A percentile compares a stretch with the other conserved stretches of the same genome.
These are phyloP conservation scores for Notiomystis cincta DNA, from an alignment of 2,113 vertebrate genomes.

Conservation along the genomic window DNA sequence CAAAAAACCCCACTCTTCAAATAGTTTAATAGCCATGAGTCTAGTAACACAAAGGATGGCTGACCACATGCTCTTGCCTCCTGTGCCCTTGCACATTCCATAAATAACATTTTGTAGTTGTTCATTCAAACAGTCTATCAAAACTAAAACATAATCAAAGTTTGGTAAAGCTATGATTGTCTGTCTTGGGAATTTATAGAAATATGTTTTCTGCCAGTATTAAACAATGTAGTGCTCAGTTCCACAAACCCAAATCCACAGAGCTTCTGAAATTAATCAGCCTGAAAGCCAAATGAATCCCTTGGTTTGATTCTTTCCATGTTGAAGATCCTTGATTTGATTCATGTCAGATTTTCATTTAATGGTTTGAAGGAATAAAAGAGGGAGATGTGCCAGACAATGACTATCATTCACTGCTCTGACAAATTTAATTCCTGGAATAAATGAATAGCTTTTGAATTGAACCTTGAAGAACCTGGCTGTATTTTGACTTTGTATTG, in stretches of 20 bases:
- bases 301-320: conserved; percentile 13
- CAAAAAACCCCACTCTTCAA: conserved; percentile 5
- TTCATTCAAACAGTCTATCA: conserved; percentile 13
- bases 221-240: conserved; percentile 3
- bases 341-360: conserved; percentile 62
- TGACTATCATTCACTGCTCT: conserved; percentile 43
- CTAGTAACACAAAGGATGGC: not conserved
- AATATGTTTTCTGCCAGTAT: not conserved
- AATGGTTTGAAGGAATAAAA: conserved; percentile 54
- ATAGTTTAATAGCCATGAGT: not conserved
- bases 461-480: conserved; percentile 25
- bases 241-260: conserved; percentile 10
- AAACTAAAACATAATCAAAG: conserved; percentile 41
- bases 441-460: conserved; percentile 36
- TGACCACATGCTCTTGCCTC: not conserved
- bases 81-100: not conserved
- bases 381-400: conserved; percentile 41
- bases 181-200: conserved; percentile 22
- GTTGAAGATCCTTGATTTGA: conserved; percentile 50
- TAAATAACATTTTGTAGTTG: not conserved
- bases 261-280: conserved; percentile 57
- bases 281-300: conserved; percentile 54
- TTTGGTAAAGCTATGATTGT: conserved; percentile 36
- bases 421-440: conserved; percentile 63
- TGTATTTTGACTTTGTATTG: conserved; percentile 24